A percentile compares a stretch with the other conserved stretches of the same genome.
Evolutionary conservation across 2,797 vertebrate species (phyloP).

Genomic region (Gorsachius magnificus): DNA sequence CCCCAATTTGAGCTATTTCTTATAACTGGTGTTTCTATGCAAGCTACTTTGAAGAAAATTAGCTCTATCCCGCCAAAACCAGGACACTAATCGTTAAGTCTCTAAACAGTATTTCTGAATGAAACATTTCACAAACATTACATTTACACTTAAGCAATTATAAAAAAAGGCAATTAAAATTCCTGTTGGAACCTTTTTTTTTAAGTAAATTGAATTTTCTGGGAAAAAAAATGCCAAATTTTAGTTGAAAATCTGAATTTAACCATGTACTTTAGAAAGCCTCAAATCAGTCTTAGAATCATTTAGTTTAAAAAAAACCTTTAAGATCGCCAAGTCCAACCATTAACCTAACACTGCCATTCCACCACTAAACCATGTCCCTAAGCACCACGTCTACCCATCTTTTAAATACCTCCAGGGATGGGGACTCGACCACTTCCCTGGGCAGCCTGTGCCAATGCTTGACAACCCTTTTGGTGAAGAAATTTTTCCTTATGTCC

Average conservation of each 20-base stretch:
- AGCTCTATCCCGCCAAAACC: no score
- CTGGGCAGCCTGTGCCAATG: no score
- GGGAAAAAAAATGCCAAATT: background rate
- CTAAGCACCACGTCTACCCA: no score
- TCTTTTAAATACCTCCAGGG: no score
- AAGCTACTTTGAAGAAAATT: no score
- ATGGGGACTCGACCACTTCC: no score
- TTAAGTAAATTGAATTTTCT: background rate
- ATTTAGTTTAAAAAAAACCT: background rate
- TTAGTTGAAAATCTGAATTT: background rate
- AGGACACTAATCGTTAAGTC: background rate
- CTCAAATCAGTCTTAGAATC: background rate
- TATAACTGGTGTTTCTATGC: background rate
- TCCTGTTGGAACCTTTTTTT: background rate
- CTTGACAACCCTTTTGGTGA: no score
- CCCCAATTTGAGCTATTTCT: background rate
- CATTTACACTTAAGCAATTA: background rate
- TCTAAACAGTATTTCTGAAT: background rate
- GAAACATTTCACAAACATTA: background rate
- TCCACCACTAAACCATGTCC: background rate
- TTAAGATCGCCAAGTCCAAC: background rate
- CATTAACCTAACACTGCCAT: background rate
- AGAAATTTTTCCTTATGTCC: no score
- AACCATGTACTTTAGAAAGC: background rate
- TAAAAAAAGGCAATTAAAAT: background rate